Percentiles rank a stretch among this genome's conserved stretches.
Conservation (phyloP, 2,888 invertebrate species). For the Brachypterus glaber region DNA sequence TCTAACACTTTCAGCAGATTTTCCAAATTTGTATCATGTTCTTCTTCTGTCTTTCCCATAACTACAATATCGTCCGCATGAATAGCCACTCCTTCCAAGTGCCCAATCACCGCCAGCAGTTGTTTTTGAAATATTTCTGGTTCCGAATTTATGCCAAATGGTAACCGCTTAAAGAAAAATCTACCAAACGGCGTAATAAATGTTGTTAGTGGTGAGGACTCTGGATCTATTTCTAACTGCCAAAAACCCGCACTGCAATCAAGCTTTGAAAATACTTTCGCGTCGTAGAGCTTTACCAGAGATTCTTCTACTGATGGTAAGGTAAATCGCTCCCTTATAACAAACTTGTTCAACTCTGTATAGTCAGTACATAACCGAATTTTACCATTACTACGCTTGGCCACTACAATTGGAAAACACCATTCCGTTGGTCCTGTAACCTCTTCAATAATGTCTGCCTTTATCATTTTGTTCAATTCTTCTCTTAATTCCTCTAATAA, state of each 20-base stretch:
- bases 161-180: slow-evolving; percentile 10
- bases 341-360: slow-evolving; percentile 24
- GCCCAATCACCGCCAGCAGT: slow-evolving; percentile 3
- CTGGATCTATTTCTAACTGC: slow-evolving; percentile 18
- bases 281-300: slow-evolving; percentile 18
- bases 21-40: slow-evolving; percentile 11
- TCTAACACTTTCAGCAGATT: slow-evolving; percentile 5
- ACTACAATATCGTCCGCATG: slow-evolving; percentile 15
- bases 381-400: slow-evolving; percentile 20
- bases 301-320: slow-evolving; percentile 22
- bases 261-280: slow-evolving; percentile 20
- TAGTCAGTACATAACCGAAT: slow-evolving; percentile 28
- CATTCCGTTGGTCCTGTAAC: too few species aligned
- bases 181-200: slow-evolving; percentile 17
- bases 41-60: slow-evolving; percentile 7
- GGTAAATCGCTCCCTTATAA: slow-evolving; percentile 17
- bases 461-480: slow-evolving; percentile 27
- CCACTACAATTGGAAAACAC: slow-evolving; percentile 33
- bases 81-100: slow-evolving; percentile 5
- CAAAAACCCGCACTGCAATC: slow-evolving; percentile 24
- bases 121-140: slow-evolving; percentile 11
- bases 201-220: slow-evolving; percentile 7
- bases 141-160: slow-evolving; percentile 13
- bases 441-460: too few species aligned
- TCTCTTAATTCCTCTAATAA: slow-evolving; percentile 25